Evolutionary conservation across 2,888 invertebrate genomes (phyloP).

Genomic region (Drosophila tanythrix): DNA sequence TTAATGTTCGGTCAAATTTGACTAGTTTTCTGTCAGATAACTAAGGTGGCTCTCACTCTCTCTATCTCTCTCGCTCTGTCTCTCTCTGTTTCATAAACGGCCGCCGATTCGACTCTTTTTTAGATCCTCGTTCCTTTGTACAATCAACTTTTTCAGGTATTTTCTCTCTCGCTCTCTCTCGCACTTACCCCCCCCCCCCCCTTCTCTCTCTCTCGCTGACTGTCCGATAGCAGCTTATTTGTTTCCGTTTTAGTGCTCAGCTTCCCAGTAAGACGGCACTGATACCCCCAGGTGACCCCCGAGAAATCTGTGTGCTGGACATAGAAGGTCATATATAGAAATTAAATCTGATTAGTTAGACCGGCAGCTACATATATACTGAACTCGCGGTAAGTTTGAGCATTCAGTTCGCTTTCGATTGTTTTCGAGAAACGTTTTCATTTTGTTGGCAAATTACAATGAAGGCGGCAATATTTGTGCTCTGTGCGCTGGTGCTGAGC

Average conservation of each 20-base stretch:
- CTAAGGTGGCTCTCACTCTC: background rate
- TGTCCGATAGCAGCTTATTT: background rate
- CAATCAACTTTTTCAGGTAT: background rate
- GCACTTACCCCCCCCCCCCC: background rate
- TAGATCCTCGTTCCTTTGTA: background rate
- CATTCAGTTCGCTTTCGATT: background rate
- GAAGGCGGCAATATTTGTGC: slow-evolving; percentile 56
- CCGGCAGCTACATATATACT: slow-evolving; percentile 16
- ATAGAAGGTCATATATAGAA: slow-evolving; percentile 5
- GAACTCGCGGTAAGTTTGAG: background rate
- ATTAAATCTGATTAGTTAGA: background rate
- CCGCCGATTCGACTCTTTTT: background rate
- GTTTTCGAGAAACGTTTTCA: background rate
- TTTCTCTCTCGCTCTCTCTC: background rate
- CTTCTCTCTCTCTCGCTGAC: background rate
- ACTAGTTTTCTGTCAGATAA: background rate
- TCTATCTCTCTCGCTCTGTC: background rate
- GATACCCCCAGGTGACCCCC: slow-evolving; percentile 7
- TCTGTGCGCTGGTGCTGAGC: slow-evolving; percentile 51
- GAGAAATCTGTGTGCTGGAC: background rate
- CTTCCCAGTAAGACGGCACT: background rate
- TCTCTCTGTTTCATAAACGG: background rate
- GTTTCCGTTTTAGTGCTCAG: background rate
- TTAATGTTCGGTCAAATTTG: background rate
- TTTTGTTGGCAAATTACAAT: slow-evolving; percentile 20